Evolutionary conservation across 2,888 invertebrate genomes (phyloP), one percentile per base, ranked within the genome.

Genomic region (Caenorhabditis macrosperma): DNA sequence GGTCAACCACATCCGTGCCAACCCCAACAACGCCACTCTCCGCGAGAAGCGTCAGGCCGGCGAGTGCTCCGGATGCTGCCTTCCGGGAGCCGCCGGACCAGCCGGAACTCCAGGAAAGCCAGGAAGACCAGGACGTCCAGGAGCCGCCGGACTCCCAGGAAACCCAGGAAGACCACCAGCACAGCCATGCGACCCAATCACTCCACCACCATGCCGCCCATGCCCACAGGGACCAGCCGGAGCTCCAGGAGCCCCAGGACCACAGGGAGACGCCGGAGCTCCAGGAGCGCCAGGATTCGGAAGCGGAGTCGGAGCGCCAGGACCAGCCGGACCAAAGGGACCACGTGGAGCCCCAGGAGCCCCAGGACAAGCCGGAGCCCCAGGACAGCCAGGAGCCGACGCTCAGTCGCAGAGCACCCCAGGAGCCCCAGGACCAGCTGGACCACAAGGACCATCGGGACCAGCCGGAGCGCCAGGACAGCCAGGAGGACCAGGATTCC

Each of bases 51-150:
- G 86, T 82, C 85, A 86, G 60, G 76, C 82, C 41, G 71, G 46
- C 24, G 30, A 61, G 10, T 88, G 88, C 77, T 81, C 82, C 38
- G 83, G 84, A 52, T 88, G 88, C 76, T 88, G 88, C 74, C 83
- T 87, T 52, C 84, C 84, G 46, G 84, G 84, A 75, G 64, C 84
- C 10, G 74, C 84, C 48, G 84, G 84, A 59, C 80, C 85, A 44
- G 82, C 77, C 22, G 85, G 85, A 78, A 76, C 76, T 7, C 82
- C 84, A 52, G 84, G 84, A 82, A 82, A 78, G 24, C 84, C 84
- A 61, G 84, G 84, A 78, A 63, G 84, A 50, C 75, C 83, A 57
- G 79, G 81, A 77, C 57, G 78, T 28, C 77, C 68, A 63, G 85
- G 85, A 72, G 81, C 84, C 44, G 83, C 86, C 46, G 86, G 86